These are phyloP conservation scores for Periphyllus acericola DNA, from an alignment of 2,888 invertebrate genomes.

Conservation along the genomic window DNA sequence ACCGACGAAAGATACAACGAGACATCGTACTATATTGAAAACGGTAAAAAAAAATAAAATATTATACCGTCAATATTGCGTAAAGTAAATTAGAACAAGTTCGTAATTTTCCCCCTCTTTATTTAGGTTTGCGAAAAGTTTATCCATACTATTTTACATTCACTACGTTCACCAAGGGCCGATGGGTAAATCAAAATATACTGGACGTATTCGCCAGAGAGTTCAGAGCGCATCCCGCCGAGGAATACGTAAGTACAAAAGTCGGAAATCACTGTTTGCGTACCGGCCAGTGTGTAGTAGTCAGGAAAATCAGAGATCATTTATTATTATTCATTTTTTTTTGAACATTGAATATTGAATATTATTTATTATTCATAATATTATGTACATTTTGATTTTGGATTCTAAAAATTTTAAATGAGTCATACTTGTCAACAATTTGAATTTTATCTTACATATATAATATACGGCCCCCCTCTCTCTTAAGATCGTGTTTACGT, in stretches of 20 bases:
- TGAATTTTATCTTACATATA: no score
- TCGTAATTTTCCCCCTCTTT: background rate
- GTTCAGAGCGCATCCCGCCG: slow-evolving; percentile 92
- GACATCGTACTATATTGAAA: slow-evolving; percentile 94
- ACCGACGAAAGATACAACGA: slow-evolving; percentile 93
- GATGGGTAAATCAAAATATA: slow-evolving; percentile 95
- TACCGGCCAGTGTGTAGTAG: background rate
- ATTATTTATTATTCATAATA: no score
- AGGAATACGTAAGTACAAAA: slow-evolving; percentile 76
- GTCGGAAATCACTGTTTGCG: no score
- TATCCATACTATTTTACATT: slow-evolving; percentile 98
- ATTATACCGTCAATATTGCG: background rate
- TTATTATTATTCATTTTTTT: no score
- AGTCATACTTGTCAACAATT: no score
- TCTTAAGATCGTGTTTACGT: no score
- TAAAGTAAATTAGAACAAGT: background rate
- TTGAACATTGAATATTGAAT: no score
- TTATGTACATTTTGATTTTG: no score
- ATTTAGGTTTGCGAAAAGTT: slow-evolving; percentile 88
- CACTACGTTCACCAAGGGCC: slow-evolving; percentile 93
- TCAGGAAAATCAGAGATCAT: background rate
- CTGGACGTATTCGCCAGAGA: slow-evolving; percentile 92
- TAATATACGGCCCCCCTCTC: no score
- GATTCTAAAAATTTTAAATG: no score
- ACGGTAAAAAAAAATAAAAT: slow-evolving; percentile 78